Base-by-base conservation (phyloP, 2,113 vertebrate species). In the Ornithorhynchus anatinus region DNA sequence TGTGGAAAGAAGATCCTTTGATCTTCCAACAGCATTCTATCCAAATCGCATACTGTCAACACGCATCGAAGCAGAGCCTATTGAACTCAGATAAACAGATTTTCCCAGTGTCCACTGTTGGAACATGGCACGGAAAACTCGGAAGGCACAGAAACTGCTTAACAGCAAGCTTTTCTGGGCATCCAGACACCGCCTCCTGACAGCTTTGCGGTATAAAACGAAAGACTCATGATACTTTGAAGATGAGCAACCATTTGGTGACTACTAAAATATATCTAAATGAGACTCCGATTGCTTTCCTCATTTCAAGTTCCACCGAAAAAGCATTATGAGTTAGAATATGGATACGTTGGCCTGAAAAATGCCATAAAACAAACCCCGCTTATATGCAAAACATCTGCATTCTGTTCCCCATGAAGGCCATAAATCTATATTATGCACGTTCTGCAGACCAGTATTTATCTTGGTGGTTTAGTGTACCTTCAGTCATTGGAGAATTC, bases 391-490 rank as follows among this genome's bases (percentile, higher is more conserved):
- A 77, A 83, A 84, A 64, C 69, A 74, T 75, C 80, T 74, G 72
- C 38, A 68, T 35, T 69, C 61, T 45, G 36, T 54, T 60, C 67
- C 38, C 69, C 57, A 38, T 52, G 66, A 59, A 40, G 59, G 59
- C 44, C 51, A 84, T 88, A 89, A 88, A 88, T 86, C 85, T 76
- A 67, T 14, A 75, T 82, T 85, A 78, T 40, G 57, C 62, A 63
- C 53, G 72, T 72, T 59, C 31, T 10, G 25, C 60, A 61, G 69
- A 65, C 38, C 67, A 66, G 67, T 76, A 86, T 87, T 88, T 75
- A 82, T 86, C 85, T 85, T 69, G 64, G 76, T 79, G 86, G 83
- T 70, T 87, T 79, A 79, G 74, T 54, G 68, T 75, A 82, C 78
- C 85, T 75, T 67, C 60, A 64, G 64, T 84, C 68, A 27, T 80